These are phyloP conservation scores for Oreochromis tanganicae DNA, from an alignment of 2,113 vertebrate species.

Conservation along the genomic window DNA sequence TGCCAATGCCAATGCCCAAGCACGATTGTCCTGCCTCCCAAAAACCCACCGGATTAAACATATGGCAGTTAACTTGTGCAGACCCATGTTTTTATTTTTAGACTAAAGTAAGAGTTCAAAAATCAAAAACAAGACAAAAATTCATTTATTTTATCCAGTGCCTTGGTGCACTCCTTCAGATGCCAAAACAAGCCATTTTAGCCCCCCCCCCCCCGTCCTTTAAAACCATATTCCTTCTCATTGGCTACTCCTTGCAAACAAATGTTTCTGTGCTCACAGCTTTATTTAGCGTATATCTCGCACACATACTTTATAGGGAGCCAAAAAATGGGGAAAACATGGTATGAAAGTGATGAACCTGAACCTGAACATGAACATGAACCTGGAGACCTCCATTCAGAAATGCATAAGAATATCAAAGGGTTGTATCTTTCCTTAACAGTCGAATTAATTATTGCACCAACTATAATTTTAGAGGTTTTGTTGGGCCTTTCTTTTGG, in stretches of 20 bases:
- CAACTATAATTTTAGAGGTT: background rate
- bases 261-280: background rate
- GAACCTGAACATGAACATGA: no score
- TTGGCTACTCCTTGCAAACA: background rate
- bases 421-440: background rate
- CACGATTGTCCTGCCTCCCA: background rate
- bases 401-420: background rate
- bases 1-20: no score
- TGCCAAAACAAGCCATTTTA: background rate
- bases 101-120: background rate
- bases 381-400: background rate
- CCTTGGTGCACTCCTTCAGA: background rate
- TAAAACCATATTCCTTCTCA: background rate
- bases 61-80: background rate
- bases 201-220: accelerated
- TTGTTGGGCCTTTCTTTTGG: background rate
- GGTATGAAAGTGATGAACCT: background rate
- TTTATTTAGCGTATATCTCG: background rate
- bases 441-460: background rate
- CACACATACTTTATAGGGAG: background rate
- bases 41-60: background rate
- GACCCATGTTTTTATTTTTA: background rate
- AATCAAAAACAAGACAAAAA: accelerated
- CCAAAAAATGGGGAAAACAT: background rate
- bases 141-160: background rate